Evolutionary conservation across 2,888 invertebrate genomes (phyloP).

Genomic region (Stenchaetothrips biformis): DNA sequence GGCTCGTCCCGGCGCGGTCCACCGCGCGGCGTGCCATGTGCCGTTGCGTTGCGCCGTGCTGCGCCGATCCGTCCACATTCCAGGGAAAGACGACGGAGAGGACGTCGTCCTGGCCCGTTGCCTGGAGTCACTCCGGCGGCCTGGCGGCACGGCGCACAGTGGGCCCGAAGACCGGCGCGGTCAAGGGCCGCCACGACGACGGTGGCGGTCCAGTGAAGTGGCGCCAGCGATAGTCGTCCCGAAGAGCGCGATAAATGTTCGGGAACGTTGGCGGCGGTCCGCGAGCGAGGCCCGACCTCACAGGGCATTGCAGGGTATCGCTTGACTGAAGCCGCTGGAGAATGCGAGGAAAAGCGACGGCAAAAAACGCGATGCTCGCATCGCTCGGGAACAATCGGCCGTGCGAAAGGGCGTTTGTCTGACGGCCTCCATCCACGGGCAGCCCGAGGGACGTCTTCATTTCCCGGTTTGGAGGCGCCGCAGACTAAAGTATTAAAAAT

Average conservation of each 20-base stretch:
- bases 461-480: not conserved
- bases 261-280: not conserved
- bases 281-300: not conserved
- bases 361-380: not conserved
- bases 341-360: no score
- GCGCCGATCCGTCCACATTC: constrained; percentile 17
- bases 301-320: no score
- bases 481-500: not conserved
- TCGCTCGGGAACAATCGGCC: not conserved
- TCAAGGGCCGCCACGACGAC: not conserved
- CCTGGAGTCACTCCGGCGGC: not conserved
- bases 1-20: no score
- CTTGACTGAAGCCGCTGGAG: no score
- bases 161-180: not conserved
- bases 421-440: not conserved
- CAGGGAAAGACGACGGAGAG: not conserved
- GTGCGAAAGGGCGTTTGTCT: not conserved
- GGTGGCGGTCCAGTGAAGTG: not conserved
- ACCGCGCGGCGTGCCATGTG: not conserved
- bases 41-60: not conserved
- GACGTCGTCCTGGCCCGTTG: not conserved
- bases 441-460: not conserved
- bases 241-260: not conserved
- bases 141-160: not conserved
- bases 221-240: not conserved